phyloP scores from a whole-genome alignment of 2,113 vertebrate genomes.

The Podarcis raffonei region DNA sequence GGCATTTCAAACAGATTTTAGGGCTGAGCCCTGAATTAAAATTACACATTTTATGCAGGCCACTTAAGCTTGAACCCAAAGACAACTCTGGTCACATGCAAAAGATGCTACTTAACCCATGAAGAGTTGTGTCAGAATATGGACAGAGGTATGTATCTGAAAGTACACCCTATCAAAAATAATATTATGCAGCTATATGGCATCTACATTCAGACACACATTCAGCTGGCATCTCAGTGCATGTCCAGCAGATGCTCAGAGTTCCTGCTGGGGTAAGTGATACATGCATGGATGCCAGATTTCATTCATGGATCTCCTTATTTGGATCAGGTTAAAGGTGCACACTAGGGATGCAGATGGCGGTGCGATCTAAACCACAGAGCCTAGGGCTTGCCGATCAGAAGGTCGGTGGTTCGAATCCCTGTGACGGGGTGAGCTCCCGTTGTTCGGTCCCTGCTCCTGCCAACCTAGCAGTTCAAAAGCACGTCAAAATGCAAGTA shows the following conservation, averaged over 20 bases:
- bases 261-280: too few species aligned
- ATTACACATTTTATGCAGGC: not conserved
- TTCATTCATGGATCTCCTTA: not conserved
- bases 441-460: too few species aligned
- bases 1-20: not conserved
- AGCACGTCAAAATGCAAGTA: too few species aligned
- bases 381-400: too few species aligned
- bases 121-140: not conserved
- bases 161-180: not conserved
- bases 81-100: not conserved
- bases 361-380: too few species aligned
- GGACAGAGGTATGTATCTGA: not conserved
- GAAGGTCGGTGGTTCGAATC: too few species aligned
- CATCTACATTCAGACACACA: not conserved
- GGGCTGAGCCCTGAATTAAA: not conserved
- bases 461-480: too few species aligned
- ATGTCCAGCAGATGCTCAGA: not conserved
- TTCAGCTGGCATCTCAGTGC: not conserved
- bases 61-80: not conserved
- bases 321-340: not conserved
- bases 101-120: not conserved
- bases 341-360: too few species aligned
- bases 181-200: not conserved
- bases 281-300: not conserved
- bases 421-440: too few species aligned